These are phyloP conservation scores for Meteorus cinctellus DNA, from an alignment of 2,888 invertebrate genomes.

Conservation along the genomic window DNA sequence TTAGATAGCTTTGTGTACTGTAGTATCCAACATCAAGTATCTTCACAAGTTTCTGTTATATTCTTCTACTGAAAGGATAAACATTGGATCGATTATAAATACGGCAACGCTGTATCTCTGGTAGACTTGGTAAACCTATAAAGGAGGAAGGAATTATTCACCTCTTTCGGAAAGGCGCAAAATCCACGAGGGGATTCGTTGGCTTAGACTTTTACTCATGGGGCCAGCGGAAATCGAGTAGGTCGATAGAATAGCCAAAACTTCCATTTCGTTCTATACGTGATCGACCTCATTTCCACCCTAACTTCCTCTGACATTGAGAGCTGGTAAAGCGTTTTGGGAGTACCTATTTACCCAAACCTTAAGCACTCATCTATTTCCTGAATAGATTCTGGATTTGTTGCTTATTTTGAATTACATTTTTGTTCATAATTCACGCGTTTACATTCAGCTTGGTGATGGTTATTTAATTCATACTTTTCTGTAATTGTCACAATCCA, in stretches of 20 bases:
- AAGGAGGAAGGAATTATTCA: neutral
- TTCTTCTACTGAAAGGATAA: neutral
- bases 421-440: neutral
- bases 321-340: neutral
- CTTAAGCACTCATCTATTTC: slow-evolving; percentile 4
- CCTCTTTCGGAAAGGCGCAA: neutral
- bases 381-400: neutral
- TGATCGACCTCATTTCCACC: slow-evolving; percentile 34
- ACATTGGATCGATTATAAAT: neutral
- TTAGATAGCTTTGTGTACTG: slow-evolving; percentile 1
- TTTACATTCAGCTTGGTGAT: neutral
- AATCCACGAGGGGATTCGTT: neutral
- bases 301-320: slow-evolving; percentile 35
- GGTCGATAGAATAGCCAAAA: slow-evolving; percentile 8
- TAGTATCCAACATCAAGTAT: neutral
- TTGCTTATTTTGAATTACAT: neutral
- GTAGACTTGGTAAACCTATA: neutral
- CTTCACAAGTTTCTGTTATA: slow-evolving; percentile 3
- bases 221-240: slow-evolving; percentile 6
- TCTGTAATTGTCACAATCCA: neutral
- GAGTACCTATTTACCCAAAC: neutral
- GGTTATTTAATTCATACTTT: neutral
- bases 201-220: slow-evolving; percentile 7
- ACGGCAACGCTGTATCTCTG: neutral
- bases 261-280: neutral